Conservation (phyloP, 2,797 vertebrate genomes). For the Gallinago nigripennis region DNA sequence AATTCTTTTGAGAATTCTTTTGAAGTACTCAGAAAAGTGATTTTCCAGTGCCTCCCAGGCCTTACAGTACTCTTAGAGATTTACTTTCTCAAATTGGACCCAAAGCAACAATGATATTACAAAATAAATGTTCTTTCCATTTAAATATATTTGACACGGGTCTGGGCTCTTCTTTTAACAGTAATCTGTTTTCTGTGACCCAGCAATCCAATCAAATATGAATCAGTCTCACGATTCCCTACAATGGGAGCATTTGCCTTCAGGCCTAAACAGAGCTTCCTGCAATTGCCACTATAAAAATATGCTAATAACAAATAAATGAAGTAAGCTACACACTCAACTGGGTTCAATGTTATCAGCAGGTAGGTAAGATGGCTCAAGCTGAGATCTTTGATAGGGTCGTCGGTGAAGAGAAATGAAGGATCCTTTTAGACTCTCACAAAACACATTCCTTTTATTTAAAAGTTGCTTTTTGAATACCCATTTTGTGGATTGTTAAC, state of each 20-base stretch:
- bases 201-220: slow-evolving; percentile 21
- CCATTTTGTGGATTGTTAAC: background rate
- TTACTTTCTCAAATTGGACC: slow-evolving; percentile 10
- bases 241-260: background rate
- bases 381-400: background rate
- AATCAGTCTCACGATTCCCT: background rate
- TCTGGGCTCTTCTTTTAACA: background rate
- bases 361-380: background rate
- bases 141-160: slow-evolving; percentile 14
- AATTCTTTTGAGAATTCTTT: slow-evolving; percentile 41
- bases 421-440: background rate
- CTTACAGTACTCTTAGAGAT: background rate
- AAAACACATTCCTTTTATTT: background rate
- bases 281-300: background rate
- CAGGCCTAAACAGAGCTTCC: background rate
- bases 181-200: background rate
- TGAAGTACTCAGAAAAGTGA: slow-evolving; percentile 29
- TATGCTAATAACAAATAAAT: background rate
- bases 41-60: slow-evolving; percentile 19
- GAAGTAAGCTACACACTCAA: background rate
- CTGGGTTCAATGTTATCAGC: background rate
- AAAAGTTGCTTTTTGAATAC: background rate
- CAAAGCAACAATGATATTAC: background rate
- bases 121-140: slow-evolving; percentile 37
- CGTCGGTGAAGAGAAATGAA: background rate